A percentile compares a stretch with the other conserved stretches of the same genome.
phyloP scores from a whole-genome alignment of 64 coral and sea anemone genomes.

The Pocillopora verrucosa region DNA sequence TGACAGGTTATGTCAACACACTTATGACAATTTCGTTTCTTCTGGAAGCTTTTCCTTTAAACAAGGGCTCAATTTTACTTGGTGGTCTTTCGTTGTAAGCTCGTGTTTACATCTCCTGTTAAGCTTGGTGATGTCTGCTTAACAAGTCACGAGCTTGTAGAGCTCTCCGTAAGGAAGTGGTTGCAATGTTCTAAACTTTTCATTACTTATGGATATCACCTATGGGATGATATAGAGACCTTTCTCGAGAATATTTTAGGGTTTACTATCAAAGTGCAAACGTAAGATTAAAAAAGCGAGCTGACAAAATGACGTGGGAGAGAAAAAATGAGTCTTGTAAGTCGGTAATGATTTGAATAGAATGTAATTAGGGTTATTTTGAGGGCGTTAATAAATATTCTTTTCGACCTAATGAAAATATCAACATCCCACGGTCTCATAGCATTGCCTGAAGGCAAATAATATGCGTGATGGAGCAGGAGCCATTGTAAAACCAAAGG shows the following conservation, averaged over 20 bases:
- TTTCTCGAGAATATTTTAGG: no score
- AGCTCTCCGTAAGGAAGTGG: background rate
- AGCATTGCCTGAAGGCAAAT: background rate
- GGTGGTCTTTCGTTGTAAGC: background rate
- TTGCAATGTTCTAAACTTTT: background rate
- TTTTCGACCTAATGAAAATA: background rate
- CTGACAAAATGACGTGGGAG: background rate
- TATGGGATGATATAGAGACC: background rate
- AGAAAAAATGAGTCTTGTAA: background rate
- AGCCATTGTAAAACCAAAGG: background rate
- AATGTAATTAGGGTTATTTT: background rate
- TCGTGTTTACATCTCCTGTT: background rate
- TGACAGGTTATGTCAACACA: background rate
- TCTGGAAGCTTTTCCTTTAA: background rate
- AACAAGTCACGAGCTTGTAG: background rate
- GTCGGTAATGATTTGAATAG: background rate
- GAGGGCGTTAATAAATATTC: background rate
- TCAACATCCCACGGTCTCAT: background rate
- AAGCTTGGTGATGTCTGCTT: background rate
- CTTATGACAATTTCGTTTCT: background rate
- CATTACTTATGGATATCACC: background rate
- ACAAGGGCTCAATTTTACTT: background rate
- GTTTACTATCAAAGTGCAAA: no score
- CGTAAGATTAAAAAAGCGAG: background rate
- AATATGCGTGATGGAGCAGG: background rate